phyloP scores from a whole-genome alignment of 1,140 invertebrate genomes.

The Parapsyche elsis region DNA sequence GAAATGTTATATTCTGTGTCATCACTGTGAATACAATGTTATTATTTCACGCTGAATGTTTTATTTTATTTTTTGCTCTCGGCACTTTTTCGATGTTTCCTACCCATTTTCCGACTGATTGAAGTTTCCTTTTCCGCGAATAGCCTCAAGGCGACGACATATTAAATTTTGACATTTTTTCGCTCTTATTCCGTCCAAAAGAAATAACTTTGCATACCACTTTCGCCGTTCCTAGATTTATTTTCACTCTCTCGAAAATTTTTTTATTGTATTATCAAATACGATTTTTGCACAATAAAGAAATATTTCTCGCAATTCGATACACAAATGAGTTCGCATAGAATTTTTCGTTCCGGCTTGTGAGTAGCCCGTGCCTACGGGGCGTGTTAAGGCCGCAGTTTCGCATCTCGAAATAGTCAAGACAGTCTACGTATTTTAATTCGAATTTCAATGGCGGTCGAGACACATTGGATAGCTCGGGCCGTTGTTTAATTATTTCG shows the following conservation, averaged over 20 bases:
- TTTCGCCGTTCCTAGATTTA: not conserved
- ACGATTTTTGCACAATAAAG: not conserved
- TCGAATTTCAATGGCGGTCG: constrained; percentile 53
- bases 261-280: not conserved
- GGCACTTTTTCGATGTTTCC: too few species aligned
- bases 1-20: too few species aligned
- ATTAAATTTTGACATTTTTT: constrained; percentile 19
- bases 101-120: not conserved
- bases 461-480: constrained; percentile 49
- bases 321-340: too few species aligned
- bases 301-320: too few species aligned
- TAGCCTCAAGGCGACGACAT: not conserved
- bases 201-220: not conserved
- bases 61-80: too few species aligned
- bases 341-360: too few species aligned
- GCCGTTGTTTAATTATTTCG: constrained; percentile 43
- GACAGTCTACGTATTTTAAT: constrained; percentile 41
- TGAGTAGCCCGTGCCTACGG: not conserved
- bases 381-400: not conserved
- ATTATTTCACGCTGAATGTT: too few species aligned
- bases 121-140: not conserved
- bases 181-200: not conserved
- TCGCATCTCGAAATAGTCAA: not conserved
- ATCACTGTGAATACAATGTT: too few species aligned
- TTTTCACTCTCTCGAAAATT: not conserved